These are phyloP conservation scores for Chrysomela aeneicollis DNA, from an alignment of 2,888 invertebrate genomes.

Conservation along the genomic window DNA sequence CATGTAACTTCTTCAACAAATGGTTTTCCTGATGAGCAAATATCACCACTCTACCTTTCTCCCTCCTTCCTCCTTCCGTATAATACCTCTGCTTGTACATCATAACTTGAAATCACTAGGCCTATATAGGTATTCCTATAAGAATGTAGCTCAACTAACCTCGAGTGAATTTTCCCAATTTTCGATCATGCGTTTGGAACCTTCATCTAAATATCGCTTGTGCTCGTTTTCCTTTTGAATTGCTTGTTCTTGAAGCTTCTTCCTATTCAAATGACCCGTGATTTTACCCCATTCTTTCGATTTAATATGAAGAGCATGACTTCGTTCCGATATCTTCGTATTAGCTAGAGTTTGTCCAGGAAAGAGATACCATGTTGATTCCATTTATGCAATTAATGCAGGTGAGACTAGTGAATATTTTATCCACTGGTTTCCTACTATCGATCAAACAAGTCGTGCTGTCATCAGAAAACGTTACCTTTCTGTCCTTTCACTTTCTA, in stretches of 20 bases:
- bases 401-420: not conserved
- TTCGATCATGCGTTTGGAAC: constrained; percentile 59
- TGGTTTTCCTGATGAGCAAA: too few species aligned
- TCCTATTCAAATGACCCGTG: constrained; percentile 54
- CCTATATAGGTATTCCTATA: not conserved
- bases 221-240: constrained; percentile 57
- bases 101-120: too few species aligned
- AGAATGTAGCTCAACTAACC: constrained; percentile 47
- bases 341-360: constrained; percentile 53
- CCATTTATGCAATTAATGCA: constrained; percentile 45
- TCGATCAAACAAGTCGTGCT: not conserved
- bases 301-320: constrained; percentile 54
- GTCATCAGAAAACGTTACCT: not conserved
- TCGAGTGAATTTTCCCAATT: constrained; percentile 61
- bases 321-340: constrained; percentile 54
- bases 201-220: constrained; percentile 58
- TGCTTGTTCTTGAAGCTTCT: constrained; percentile 48
- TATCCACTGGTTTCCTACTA: not conserved
- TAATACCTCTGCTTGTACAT: too few species aligned
- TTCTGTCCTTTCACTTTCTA: not conserved
- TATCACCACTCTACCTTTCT: too few species aligned
- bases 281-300: constrained; percentile 53
- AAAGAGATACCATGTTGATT: constrained; percentile 54
- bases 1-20: too few species aligned
- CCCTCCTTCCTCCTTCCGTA: too few species aligned